Evolutionary conservation across 2,113 vertebrate species (phyloP).

Genomic region (Pachyramphus minor): DNA sequence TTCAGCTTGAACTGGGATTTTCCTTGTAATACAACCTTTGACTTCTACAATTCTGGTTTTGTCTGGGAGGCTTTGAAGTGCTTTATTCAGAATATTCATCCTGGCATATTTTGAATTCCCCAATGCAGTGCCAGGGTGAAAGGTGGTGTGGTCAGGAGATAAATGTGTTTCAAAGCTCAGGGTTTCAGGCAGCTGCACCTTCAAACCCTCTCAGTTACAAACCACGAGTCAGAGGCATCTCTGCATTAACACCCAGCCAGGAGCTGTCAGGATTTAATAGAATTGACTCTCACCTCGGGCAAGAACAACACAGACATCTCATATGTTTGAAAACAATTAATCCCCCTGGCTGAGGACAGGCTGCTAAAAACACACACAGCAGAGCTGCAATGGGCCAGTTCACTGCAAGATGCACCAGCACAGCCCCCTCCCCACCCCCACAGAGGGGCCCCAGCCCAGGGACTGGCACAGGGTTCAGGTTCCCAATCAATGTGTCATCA

Average conservation of each 20-base stretch:
- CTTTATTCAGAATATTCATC: not conserved
- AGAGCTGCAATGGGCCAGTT: not conserved
- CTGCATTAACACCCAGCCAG: not conserved
- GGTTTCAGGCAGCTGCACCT: not conserved
- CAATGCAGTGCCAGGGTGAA: not conserved
- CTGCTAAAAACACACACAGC: not conserved
- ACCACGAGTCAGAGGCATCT: not conserved
- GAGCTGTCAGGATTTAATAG: not conserved
- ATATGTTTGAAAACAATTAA: conserved; percentile 22
- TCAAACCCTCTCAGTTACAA: not conserved
- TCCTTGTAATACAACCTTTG: not conserved
- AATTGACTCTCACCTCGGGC: not conserved
- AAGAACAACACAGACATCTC: conserved; percentile 24
- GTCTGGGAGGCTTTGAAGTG: not conserved
- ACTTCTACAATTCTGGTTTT: not conserved
- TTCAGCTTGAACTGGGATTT: not conserved
- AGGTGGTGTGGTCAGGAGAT: not conserved
- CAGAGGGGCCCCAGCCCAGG: not conserved
- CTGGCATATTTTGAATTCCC: not conserved
- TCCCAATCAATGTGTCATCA: not conserved
- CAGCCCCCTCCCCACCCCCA: not conserved
- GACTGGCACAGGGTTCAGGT: not conserved
- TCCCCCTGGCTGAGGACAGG: not conserved
- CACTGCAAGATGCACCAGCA: not conserved
- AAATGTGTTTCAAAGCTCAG: not conserved